Percentiles rank a stretch among this genome's conserved stretches.
Conservation (phyloP, 1,140 invertebrate genomes). For the Leptinotarsa texana region DNA sequence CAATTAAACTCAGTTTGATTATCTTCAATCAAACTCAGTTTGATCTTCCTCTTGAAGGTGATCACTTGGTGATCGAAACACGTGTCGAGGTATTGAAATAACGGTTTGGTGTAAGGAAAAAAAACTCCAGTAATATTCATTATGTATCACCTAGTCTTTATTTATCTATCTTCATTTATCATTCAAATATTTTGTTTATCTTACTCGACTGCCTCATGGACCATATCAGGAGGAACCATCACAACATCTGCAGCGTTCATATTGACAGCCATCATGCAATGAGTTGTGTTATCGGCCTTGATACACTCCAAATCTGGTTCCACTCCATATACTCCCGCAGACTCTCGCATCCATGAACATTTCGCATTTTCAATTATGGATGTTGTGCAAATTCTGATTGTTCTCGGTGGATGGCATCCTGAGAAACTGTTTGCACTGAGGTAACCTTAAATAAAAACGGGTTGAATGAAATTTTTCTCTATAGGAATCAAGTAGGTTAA, state of each 20-base stretch:
- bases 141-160: no score
- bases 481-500: no score
- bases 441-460: constrained; percentile 33
- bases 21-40: no score
- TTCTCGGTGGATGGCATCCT: constrained; percentile 67
- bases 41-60: no score
- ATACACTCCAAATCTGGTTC: constrained; percentile 74
- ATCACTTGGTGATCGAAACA: no score
- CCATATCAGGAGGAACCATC: constrained; percentile 63
- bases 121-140: no score
- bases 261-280: constrained; percentile 70
- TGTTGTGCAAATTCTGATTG: constrained; percentile 64
- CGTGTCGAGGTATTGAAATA: no score
- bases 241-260: constrained; percentile 68
- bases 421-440: constrained; percentile 65
- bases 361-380: constrained; percentile 70
- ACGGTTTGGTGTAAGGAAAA: no score
- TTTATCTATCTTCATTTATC: no score
- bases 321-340: constrained; percentile 70
- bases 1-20: no score
- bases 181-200: neutral
- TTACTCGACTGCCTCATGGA: constrained; percentile 61
- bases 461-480: no score
- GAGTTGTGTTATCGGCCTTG: constrained; percentile 56
- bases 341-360: constrained; percentile 74